Evolutionary conservation across 2,113 vertebrate genomes (phyloP), one percentile per base, ranked within the genome.

Genomic region (Leptodactylus fuscus): DNA sequence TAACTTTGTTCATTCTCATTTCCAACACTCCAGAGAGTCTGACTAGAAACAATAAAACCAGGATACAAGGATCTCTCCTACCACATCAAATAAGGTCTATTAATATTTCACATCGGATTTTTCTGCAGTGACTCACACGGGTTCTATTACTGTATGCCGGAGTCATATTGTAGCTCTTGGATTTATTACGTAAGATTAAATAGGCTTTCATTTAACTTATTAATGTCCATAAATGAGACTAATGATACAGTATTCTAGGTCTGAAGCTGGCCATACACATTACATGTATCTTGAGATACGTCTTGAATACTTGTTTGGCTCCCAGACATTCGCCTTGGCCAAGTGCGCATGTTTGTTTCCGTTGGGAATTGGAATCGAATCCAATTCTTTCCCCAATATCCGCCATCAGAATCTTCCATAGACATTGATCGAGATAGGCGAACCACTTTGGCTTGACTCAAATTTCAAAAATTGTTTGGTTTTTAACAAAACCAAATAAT

Each of bases 1-100:
- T 76, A 76, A 76, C 46, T 49, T 76, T 76, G 73, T 76, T 76
- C 15, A 10, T 76, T 51, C 46, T 76, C 13, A 24, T 76, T 32
- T 76, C 16, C 73, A 16, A 29, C 46, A 76, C 44, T 76, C 44
- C 73, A 32, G 44, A 75, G 73, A 34, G 0, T 51, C 73, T 51
- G 71, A 51, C 27, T 18, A 51, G 73, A 76, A 51, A 76, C 73
- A 76, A 76, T 76, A 41, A 76, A 51, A 29, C 44, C 44, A 0
- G 29, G 24, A 18, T 51, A 36, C 34, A 22, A 36, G 34, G 65
- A 69, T 69, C 34, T 32, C 46, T 76, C 73, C 24, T 76, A 29
- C 16, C 29, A 76, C 46, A 51, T 51, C 73, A 49, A 76, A 46
- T 20, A 13, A 51, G 46, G 32, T 8, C 24, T 76, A 51, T 76